A percentile compares a stretch with the other conserved stretches of the same genome.
These are phyloP conservation scores for Blastobasis lacticolella DNA, from an alignment of 2,888 invertebrate species.

Conservation along the genomic window DNA sequence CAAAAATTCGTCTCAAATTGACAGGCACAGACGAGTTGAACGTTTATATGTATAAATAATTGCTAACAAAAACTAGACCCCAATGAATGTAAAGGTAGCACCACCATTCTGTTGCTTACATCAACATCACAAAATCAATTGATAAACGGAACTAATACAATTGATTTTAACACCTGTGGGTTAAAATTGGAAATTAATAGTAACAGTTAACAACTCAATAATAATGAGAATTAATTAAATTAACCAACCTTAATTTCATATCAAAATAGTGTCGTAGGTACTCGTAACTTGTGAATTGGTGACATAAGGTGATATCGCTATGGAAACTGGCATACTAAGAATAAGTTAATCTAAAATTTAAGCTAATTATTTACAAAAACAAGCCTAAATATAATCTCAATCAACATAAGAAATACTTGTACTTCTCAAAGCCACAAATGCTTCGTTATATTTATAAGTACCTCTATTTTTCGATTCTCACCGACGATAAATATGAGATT, in stretches of 20 bases:
- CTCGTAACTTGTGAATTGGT: conserved; percentile 1
- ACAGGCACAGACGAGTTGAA: no score
- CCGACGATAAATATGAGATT: conserved; percentile 31
- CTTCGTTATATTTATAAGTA: background rate
- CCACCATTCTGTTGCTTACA: conserved; percentile 8
- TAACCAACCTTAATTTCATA: no score
- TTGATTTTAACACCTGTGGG: background rate
- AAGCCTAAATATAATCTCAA: conserved; percentile 65
- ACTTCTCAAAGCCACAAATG: conserved; percentile 52
- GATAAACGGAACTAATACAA: background rate
- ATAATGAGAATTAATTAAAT: background rate
- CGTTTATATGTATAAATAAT: no score
- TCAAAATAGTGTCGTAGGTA: no score
- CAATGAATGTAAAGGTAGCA: no score
- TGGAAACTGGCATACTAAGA: conserved; percentile 40
- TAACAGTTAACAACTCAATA: conserved; percentile 10
- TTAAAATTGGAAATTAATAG: background rate
- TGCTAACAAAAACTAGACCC: no score
- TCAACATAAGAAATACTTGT: conserved; percentile 45
- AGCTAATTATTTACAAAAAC: conserved; percentile 58
- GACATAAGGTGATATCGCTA: conserved; percentile 27
- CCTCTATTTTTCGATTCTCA: conserved; percentile 1
- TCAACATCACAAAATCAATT: conserved; percentile 20
- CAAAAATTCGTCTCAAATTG: background rate
- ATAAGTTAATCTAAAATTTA: conserved; percentile 46